Conservation (phyloP, 2,113 vertebrate species). For the cattle (Bos taurus) region DNA sequence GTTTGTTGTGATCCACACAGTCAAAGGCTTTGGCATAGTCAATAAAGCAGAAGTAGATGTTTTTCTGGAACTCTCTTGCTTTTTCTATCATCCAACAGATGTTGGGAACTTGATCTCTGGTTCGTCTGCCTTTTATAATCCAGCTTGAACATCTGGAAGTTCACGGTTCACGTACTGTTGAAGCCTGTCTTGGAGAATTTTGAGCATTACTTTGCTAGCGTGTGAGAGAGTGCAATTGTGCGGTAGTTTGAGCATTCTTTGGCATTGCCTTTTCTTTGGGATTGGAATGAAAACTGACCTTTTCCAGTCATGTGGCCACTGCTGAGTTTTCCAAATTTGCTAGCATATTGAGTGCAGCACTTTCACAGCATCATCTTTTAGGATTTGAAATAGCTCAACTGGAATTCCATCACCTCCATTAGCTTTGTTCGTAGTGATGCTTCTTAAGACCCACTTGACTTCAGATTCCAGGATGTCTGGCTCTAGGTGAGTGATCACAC, state of each 20-base stretch:
- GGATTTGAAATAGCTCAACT: background rate
- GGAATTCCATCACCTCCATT: background rate
- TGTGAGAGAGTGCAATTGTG: background rate
- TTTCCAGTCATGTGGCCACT: background rate
- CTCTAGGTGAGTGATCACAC: too few relatives aligned
- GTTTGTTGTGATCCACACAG: background rate
- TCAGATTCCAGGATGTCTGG: too few relatives aligned
- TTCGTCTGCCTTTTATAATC: background rate
- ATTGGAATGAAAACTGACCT: background rate
- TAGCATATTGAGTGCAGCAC: background rate
- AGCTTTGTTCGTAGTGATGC: background rate
- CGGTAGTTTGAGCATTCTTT: background rate
- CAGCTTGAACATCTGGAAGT: background rate
- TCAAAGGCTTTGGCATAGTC: background rate
- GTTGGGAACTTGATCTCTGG: background rate
- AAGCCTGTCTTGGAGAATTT: background rate
- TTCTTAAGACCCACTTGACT: background rate
- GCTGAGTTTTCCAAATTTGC: background rate
- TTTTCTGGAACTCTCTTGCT: background rate
- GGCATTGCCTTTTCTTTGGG: background rate
- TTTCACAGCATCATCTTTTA: background rate
- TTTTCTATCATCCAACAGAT: background rate
- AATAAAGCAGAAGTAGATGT: background rate
- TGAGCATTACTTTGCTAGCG: background rate
- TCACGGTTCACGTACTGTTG: background rate